Base-by-base conservation (phyloP, 2,797 vertebrate species). In the Enteromius mattozi region DNA sequence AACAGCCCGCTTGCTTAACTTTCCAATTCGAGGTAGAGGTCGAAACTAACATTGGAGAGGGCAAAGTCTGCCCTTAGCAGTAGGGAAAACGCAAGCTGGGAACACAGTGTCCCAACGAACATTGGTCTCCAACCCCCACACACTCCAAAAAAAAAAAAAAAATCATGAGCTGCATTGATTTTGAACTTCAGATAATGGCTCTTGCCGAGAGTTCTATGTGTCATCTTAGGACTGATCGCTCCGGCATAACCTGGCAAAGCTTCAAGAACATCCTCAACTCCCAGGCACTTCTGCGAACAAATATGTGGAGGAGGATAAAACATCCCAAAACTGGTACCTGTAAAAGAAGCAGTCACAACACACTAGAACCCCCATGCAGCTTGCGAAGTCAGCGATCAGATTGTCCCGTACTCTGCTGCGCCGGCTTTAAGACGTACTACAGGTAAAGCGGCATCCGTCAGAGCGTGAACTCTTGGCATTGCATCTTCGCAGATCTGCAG, bases 321-420 rank as follows among this genome's bases (percentile, higher is more conserved):
- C n/a, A 42, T 51, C 56, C 42, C 78, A 65, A 78, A 81, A 66
- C 35, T 42, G 35, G 47, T 96, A 96, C 95, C 95, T 95, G 94
- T 96, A 96, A 93, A 96, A 96, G 95, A 96, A 95, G 94, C 95
- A 96, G 93, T 96, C 94, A 87, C 95, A 96, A 93, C 95, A 96
- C 89, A 96, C 94, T 87, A 96, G 92, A 86, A 96, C 94, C 92
- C 95, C 95, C 95, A 96, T 96, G 91, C 90, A 89, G 95, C 68
- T 88, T 51, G 80, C 51, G 78, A 86, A 72, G 86, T 86, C 88
- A 68, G 88, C 91, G 33, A 78, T 78, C 49, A 70, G 47, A 33
- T 17, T 4, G 74, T 68, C 45, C 37, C 21, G 88, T 82, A 49
- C 61, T 80, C 80, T 68, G 45, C 68, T 33, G 10, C 14, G 19